These are phyloP conservation scores for Orchestes rusci DNA, from an alignment of 2,888 invertebrate genomes.

Conservation along the genomic window DNA sequence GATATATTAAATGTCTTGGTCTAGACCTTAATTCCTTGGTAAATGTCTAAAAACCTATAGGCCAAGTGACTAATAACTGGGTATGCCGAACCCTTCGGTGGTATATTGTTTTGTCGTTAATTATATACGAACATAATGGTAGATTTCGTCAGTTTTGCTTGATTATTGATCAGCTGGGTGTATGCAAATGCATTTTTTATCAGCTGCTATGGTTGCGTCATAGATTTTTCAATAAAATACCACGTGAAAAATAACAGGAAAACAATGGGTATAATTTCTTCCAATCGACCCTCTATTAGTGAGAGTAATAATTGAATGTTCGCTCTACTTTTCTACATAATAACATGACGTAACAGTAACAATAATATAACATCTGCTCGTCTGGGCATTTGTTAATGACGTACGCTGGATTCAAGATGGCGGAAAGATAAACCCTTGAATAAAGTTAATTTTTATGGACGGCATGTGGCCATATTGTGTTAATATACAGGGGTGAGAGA, in stretches of 20 bases:
- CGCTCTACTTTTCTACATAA: neutral
- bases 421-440: conserved; percentile 23
- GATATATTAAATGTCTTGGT: conserved; percentile 16
- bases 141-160: too few species aligned
- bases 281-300: too few species aligned
- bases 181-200: too few species aligned
- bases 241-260: too few species aligned
- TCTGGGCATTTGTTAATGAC: conserved; percentile 5
- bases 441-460: conserved; percentile 23
- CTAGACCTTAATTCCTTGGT: conserved; percentile 24
- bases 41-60: conserved; percentile 18
- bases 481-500: too few species aligned
- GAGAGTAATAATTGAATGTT: conserved; percentile 9
- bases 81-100: too few species aligned
- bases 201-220: too few species aligned
- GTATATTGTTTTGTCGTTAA: too few species aligned
- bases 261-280: too few species aligned
- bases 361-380: conserved; percentile 22
- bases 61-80: conserved; percentile 7
- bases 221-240: too few species aligned
- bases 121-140: too few species aligned
- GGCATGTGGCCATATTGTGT: conserved; percentile 22
- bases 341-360: conserved; percentile 12
- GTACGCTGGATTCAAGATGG: conserved; percentile 16
- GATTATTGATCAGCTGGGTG: too few species aligned